Evolutionary conservation across 2,888 invertebrate species (phyloP), one percentile per base, ranked within the genome.

Genomic region (Phytoseiulus persimilis): DNA sequence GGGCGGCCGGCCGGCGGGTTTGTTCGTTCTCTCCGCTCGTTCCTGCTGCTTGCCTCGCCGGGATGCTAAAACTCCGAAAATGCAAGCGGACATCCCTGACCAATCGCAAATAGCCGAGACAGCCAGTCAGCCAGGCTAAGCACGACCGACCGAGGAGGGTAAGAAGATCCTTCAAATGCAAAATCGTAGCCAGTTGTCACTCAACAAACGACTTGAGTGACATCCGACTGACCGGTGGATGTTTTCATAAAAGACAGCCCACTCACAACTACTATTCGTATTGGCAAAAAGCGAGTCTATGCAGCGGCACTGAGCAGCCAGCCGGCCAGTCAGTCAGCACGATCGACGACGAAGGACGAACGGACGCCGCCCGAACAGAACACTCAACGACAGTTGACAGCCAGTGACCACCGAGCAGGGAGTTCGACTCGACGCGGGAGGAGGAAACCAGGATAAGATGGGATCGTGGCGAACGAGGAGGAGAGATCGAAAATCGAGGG

Each of bases 21-120:
- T 28, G 65, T 65, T 65, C 65, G 65, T 65, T 65, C 65, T 65
- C 18, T 65, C 18, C 65, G 65, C 65, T 65, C 65, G 65, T 18
- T 65, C 28, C 65, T 65, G 65, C 65, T 65, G 28, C 65, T 65
- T 1, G 65, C 65, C 65, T 65, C 65, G 65, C 65, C 18, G 65
- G 9, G 65, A 65, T 65, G 65, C 65, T 65, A 65, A 65, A 65
- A 65, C 65, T 28, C 65, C 18, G 23, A 65, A 28, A 65, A 65
- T 65, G 65, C 65, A 65, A 65, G 65, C 65, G 65, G 65, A 65
- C 65, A 65, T 65, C 65, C 65, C 65, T 65, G 65, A 65, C 65
- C 65, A 65, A 65, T 65, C 65, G 65, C 65, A 65, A 65, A 65
- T 65, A 65, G 65, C 18, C 65, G 65, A 65, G 65, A 65, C 65